Conservation (phyloP, 2,113 vertebrate genomes). For the Oreochromis niloticus region DNA sequence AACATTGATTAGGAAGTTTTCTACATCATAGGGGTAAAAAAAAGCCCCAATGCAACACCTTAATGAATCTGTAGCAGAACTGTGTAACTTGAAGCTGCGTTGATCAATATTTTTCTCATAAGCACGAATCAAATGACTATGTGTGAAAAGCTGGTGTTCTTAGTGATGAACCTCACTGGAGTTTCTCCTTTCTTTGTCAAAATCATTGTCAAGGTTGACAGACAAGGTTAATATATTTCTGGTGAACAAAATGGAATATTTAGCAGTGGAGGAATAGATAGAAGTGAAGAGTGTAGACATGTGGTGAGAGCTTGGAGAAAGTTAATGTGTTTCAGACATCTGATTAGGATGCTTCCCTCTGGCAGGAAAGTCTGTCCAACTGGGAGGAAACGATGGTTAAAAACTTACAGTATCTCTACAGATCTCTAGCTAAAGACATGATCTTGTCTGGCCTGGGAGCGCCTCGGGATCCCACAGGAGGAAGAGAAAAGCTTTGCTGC, state of each 20-base stretch:
- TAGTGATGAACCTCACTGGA: not conserved
- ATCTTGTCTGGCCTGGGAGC: not conserved
- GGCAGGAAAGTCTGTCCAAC: not conserved
- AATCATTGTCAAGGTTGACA: not conserved
- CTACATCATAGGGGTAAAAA: not conserved
- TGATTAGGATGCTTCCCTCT: not conserved
- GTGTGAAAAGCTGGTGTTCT: not conserved
- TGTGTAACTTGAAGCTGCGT: not conserved
- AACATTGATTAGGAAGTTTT: not conserved
- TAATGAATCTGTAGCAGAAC: not conserved
- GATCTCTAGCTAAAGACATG: not conserved
- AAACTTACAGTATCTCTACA: not conserved
- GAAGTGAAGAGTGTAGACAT: not conserved
- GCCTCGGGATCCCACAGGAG: not conserved
- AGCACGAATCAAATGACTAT: not conserved
- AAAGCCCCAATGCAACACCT: accelerated
- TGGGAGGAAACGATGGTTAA: not conserved
- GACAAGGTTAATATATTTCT: not conserved
- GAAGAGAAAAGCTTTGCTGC: not conserved
- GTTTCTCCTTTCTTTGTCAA: not conserved
- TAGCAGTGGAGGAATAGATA: not conserved
- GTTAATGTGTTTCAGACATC: not conserved
- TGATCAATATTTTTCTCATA: not conserved
- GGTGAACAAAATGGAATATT: not conserved
- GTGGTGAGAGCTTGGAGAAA: not conserved